These are phyloP conservation scores for Nesidiocoris tenuis DNA, from an alignment of 2,888 invertebrate species.

Conservation along the genomic window DNA sequence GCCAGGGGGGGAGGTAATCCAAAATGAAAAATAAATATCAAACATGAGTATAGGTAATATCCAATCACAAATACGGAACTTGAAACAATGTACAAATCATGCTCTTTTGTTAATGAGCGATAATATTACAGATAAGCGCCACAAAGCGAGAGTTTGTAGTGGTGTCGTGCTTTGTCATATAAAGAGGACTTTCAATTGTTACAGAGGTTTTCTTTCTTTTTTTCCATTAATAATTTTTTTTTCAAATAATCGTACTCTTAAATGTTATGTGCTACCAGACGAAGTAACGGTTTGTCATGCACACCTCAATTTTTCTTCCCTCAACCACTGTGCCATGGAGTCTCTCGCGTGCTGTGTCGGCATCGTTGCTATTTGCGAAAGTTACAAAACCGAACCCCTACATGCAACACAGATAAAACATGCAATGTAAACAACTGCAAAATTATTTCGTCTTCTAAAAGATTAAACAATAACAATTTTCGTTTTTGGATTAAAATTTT, in stretches of 20 bases:
- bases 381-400: slow-evolving; percentile 99
- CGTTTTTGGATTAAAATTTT: slow-evolving; percentile 1
- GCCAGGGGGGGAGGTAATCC: slow-evolving; percentile 11
- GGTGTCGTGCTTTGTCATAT: slow-evolving; percentile 48
- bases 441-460: slow-evolving; percentile 54
- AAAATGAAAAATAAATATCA: slow-evolving; percentile 15
- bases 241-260: slow-evolving; percentile 46
- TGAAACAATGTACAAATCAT: slow-evolving; percentile 48
- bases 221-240: slow-evolving; percentile 8
- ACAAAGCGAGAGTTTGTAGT: slow-evolving; percentile 50
- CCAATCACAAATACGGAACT: slow-evolving; percentile 42
- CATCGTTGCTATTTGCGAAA: slow-evolving; percentile 99
- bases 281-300: slow-evolving; percentile 64
- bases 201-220: slow-evolving; percentile 44
- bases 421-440: slow-evolving; percentile 66
- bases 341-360: slow-evolving; percentile 99
- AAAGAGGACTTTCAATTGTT: slow-evolving; percentile 45
- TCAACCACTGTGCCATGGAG: slow-evolving; percentile 99
- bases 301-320: slow-evolving; percentile 99
- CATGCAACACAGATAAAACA: slow-evolving; percentile 96
- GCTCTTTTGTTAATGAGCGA: slow-evolving; percentile 49
- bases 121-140: slow-evolving; percentile 48
- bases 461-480: slow-evolving; percentile 41
- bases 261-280: slow-evolving; percentile 49
- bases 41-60: slow-evolving; percentile 41